Conservation (phyloP, 2,888 invertebrate species). For the Epinotia brunnichana region DNA sequence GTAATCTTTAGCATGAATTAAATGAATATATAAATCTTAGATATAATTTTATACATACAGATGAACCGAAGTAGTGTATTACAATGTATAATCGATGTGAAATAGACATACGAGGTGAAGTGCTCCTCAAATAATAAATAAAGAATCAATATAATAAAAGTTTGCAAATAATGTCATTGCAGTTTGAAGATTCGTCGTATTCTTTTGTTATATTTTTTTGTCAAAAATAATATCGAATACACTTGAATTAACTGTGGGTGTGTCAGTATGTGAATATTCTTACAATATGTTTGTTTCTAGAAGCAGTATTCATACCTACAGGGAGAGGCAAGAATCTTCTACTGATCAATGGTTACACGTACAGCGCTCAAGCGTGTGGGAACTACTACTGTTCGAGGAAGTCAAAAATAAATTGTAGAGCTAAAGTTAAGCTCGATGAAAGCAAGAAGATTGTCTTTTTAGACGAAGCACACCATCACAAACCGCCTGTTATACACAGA, state of each 20-base stretch:
- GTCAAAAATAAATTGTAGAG: slow-evolving; percentile 6
- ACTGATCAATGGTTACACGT: slow-evolving; percentile 20
- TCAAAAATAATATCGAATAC: background rate
- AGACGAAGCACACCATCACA: slow-evolving; percentile 1
- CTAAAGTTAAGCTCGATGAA: slow-evolving; percentile 13
- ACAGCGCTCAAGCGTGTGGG: slow-evolving; percentile 3
- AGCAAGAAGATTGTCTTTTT: background rate
- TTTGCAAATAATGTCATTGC: no score
- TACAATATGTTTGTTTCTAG: slow-evolving; percentile 4
- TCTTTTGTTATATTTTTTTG: no score
- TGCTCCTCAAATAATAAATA: no score
- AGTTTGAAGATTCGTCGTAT: no score
- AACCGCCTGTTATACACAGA: background rate
- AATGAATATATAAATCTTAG: no score
- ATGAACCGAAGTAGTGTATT: no score
- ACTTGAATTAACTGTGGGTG: background rate
- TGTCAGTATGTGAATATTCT: background rate
- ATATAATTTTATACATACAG: no score
- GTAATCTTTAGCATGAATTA: no score
- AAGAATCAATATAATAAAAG: no score
- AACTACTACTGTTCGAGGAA: slow-evolving; percentile 31
- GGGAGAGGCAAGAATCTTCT: slow-evolving; percentile 30
- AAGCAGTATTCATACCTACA: slow-evolving; percentile 22
- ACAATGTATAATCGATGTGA: no score
- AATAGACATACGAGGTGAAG: no score